phyloP scores from a whole-genome alignment of 2,113 vertebrate genomes.

The Tupaia tana region DNA sequence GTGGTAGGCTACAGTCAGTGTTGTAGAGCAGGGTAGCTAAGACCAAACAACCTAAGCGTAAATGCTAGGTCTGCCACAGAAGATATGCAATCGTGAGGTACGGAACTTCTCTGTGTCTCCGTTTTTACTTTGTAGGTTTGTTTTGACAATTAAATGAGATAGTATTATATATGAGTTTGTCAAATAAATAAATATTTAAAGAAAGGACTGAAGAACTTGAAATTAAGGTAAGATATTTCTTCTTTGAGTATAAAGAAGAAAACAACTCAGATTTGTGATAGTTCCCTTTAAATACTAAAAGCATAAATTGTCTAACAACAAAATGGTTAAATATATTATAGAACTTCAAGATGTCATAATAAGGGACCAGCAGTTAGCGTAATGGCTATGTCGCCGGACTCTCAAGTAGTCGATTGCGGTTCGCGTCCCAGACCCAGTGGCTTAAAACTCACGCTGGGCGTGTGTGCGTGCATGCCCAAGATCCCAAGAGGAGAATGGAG shows the following conservation, averaged over 20 bases:
- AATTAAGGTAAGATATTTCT: not conserved
- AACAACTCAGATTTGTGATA: not conserved
- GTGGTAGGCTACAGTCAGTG: not conserved
- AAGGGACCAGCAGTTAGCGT: not conserved
- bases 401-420: too few relatives aligned
- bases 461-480: too few relatives aligned
- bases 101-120: not conserved
- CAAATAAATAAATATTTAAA: not conserved
- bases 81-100: not conserved
- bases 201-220: not conserved
- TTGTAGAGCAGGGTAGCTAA: not conserved
- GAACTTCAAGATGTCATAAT: not conserved
- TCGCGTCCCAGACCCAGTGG: too few relatives aligned
- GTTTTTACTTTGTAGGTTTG: not conserved
- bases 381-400: too few relatives aligned
- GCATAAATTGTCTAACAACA: not conserved
- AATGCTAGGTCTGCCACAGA: not conserved
- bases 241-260: not conserved
- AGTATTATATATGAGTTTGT: not conserved
- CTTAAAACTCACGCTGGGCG: too few relatives aligned
- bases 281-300: not conserved
- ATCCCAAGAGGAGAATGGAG: too few relatives aligned
- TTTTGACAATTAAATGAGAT: not conserved
- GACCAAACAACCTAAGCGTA: not conserved
- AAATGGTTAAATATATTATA: not conserved